Percentiles rank a stretch among this genome's conserved stretches.
These are phyloP conservation scores for Nomada flava DNA, from an alignment of 2,888 invertebrate species.

Conservation along the genomic window DNA sequence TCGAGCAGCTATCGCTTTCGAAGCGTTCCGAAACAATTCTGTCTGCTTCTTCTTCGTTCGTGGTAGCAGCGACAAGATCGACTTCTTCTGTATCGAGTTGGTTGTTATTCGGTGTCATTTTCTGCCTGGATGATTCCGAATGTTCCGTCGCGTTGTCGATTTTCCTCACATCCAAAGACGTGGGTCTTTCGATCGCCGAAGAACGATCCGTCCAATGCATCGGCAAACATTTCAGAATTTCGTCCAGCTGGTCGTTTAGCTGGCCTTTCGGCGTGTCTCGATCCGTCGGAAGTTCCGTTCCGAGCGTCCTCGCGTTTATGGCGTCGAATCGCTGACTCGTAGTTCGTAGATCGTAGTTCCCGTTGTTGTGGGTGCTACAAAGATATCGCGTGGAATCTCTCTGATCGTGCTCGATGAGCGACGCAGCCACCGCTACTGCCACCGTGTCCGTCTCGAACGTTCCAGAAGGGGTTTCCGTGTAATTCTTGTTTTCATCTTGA, in stretches of 20 bases:
- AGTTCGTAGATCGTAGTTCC: constrained; percentile 35
- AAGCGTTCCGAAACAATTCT: background rate
- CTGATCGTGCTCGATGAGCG: background rate
- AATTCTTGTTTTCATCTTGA: constrained; percentile 67
- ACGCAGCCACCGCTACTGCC: background rate
- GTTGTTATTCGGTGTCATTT: constrained; percentile 80
- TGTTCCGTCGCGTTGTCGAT: constrained; percentile 86
- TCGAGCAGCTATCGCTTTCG: background rate
- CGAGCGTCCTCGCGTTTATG: background rate
- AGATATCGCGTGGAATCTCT: background rate
- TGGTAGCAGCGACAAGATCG: background rate
- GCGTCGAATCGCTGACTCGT: background rate
- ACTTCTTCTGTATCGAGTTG: constrained; percentile 54
- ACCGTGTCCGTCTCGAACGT: background rate
- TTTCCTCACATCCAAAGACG: constrained; percentile 59
- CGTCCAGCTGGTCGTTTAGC: background rate
- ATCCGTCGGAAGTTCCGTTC: background rate
- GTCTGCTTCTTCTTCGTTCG: constrained; percentile 9
- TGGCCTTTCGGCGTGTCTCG: background rate
- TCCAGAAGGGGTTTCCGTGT: constrained; percentile 24
- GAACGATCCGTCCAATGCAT: background rate
- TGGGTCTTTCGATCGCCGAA: constrained; percentile 56
- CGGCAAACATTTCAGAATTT: constrained; percentile 7
- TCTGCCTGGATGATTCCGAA: constrained; percentile 85
- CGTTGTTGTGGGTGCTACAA: constrained; percentile 56